Evolutionary conservation across 1,140 invertebrate species (phyloP).

Genomic region (Diorhabda sublineata): DNA sequence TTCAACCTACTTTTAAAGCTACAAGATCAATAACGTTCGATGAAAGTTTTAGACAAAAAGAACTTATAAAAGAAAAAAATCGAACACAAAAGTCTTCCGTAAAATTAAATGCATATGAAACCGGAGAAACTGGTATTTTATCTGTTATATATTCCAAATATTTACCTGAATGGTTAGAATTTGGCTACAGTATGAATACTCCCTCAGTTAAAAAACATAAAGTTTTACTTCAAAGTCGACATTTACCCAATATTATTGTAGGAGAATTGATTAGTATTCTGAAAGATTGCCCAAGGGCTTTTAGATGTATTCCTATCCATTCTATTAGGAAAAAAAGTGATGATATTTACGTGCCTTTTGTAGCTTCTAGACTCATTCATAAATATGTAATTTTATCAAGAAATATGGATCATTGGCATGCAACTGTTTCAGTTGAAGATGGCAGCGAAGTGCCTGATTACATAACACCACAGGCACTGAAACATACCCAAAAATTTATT

Average conservation of each 20-base stretch:
- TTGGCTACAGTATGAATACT: conserved; percentile 54
- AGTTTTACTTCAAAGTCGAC: conserved; percentile 50
- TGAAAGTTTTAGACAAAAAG: conserved; percentile 29
- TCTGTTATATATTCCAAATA: conserved; percentile 52
- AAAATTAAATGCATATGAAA: conserved; percentile 41
- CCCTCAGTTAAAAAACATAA: conserved; percentile 55
- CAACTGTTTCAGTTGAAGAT: conserved; percentile 39
- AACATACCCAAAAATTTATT: conserved; percentile 59
- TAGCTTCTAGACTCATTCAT: conserved; percentile 45
- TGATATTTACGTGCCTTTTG: conserved; percentile 51
- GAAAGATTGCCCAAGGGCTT: conserved; percentile 48
- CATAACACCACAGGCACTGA: conserved; percentile 50
- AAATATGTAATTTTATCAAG: conserved; percentile 58
- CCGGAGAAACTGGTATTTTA: conserved; percentile 44
- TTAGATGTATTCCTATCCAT: conserved; percentile 36
- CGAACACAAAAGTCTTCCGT: conserved; percentile 6
- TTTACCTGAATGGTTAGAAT: conserved; percentile 58
- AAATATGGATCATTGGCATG: conserved; percentile 63
- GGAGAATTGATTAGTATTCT: conserved; percentile 54
- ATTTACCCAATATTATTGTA: conserved; percentile 52
- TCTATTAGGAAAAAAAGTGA: conserved; percentile 33
- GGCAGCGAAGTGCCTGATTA: conserved; percentile 42
- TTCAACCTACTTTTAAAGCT: conserved; percentile 29
- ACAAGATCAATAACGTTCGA: conserved; percentile 32
- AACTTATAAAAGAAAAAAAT: conserved; percentile 16